phyloP scores from a whole-genome alignment of 1,140 invertebrate genomes.

The Eupristina koningsbergeri region DNA sequence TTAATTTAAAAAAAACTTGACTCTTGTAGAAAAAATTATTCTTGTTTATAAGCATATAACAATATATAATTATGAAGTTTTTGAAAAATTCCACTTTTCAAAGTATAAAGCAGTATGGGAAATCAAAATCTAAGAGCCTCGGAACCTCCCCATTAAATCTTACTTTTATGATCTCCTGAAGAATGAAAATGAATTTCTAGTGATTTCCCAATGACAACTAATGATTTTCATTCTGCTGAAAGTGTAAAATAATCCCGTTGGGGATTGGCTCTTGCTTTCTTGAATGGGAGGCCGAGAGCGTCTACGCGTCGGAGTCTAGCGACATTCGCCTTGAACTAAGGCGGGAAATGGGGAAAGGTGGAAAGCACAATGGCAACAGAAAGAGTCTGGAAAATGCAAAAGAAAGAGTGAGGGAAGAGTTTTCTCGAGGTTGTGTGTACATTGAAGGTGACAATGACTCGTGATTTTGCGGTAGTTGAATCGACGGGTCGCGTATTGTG shows the following conservation, averaged over 20 bases:
- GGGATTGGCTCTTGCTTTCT: not conserved
- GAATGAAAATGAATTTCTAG: not conserved
- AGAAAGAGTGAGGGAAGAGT: not conserved
- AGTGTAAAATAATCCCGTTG: not conserved
- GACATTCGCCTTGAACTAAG: not conserved
- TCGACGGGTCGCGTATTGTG: not conserved
- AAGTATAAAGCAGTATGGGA: too few species aligned
- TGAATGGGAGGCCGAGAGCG: not conserved
- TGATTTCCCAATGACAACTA: not conserved
- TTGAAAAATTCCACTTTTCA: too few species aligned
- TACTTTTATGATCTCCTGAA: not conserved
- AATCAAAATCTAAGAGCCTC: too few species aligned
- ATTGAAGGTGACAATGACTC: slow-evolving; percentile 8
- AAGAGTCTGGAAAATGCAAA: slow-evolving; percentile 6
- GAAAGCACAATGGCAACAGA: not conserved
- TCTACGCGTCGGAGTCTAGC: not conserved
- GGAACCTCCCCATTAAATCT: not conserved
- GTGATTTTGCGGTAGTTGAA: not conserved
- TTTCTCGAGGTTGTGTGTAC: not conserved
- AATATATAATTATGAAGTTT: too few species aligned
- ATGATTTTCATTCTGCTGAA: not conserved
- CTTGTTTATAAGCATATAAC: too few species aligned
- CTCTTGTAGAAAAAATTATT: too few species aligned
- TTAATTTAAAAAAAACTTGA: too few species aligned
- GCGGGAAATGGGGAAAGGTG: not conserved